Percentiles rank a stretch among this genome's conserved stretches.
Evolutionary conservation across 1,140 invertebrate genomes (phyloP).

Genomic region (Olivierus martensii): DNA sequence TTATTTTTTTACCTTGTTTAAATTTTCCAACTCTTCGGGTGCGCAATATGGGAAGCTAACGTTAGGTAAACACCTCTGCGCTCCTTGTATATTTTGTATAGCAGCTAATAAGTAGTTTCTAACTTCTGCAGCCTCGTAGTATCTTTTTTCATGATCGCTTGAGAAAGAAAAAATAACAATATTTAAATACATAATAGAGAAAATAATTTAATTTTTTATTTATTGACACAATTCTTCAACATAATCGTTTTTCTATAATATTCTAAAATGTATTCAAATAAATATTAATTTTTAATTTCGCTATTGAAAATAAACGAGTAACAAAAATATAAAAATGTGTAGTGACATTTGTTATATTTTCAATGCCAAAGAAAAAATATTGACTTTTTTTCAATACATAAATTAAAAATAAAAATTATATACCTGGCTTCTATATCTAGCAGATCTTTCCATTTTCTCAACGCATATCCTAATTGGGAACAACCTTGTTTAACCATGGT

Average conservation of each 20-base stretch:
- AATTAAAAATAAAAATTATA: too few species aligned
- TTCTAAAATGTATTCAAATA: too few species aligned
- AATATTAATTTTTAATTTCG: too few species aligned
- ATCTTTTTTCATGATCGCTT: slow-evolving; percentile 29
- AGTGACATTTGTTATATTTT: too few species aligned
- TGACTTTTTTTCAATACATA: too few species aligned
- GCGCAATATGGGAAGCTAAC: slow-evolving; percentile 46
- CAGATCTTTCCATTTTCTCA: slow-evolving; percentile 35
- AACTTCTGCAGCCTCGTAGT: slow-evolving; percentile 37
- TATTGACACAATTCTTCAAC: too few species aligned
- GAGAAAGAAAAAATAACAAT: slow-evolving; percentile 9
- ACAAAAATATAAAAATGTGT: too few species aligned
- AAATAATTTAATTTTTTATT: too few species aligned
- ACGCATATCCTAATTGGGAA: slow-evolving; percentile 34
- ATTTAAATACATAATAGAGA: too few species aligned
- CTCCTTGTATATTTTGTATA: slow-evolving; percentile 39
- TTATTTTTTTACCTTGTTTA: slow-evolving; percentile 37
- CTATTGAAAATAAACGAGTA: too few species aligned
- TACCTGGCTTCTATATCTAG: slow-evolving; percentile 28
- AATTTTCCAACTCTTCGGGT: slow-evolving; percentile 37
- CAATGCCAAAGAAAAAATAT: too few species aligned
- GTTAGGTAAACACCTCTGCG: slow-evolving; percentile 40
- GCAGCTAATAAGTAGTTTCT: slow-evolving; percentile 44
- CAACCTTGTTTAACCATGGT: slow-evolving; percentile 37
- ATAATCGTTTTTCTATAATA: too few species aligned